A percentile compares a stretch with the other conserved stretches of the same genome.
phyloP scores from a whole-genome alignment of 2,113 vertebrate genomes.

The Melanerpes aurifrons region DNA sequence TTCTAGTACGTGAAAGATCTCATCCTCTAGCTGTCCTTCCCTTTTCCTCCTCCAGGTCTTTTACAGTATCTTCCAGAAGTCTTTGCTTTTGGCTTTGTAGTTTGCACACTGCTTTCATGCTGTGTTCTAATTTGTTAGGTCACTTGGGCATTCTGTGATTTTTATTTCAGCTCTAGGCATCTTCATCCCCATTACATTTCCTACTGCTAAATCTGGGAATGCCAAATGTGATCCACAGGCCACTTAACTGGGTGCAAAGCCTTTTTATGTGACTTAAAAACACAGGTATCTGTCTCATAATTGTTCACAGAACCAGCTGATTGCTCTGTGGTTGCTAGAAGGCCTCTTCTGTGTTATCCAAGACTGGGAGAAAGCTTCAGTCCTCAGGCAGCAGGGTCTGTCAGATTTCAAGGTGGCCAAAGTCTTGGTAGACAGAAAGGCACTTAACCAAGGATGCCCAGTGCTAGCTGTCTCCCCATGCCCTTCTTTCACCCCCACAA shows the following conservation, averaged over 20 bases:
- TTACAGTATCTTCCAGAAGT: background rate
- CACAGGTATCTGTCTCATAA: background rate
- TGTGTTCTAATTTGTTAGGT: background rate
- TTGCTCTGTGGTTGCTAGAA: background rate
- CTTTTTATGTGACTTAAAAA: background rate
- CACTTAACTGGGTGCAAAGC: background rate
- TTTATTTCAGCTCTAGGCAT: constrained; percentile 9
- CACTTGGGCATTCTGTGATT: background rate
- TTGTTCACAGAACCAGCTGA: background rate
- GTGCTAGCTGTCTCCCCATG: background rate
- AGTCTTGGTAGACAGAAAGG: background rate
- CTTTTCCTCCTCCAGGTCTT: background rate
- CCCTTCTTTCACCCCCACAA: background rate
- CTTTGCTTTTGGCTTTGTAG: background rate
- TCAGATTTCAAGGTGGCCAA: background rate
- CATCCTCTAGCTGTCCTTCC: background rate
- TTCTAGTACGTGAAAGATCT: background rate
- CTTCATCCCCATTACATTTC: background rate
- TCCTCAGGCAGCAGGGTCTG: background rate
- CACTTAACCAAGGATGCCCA: fast-evolving
- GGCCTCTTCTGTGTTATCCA: fast-evolving
- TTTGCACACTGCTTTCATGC: background rate
- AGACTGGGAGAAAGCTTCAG: background rate
- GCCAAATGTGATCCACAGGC: background rate
- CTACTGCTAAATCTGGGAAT: background rate